These are phyloP conservation scores for Phainopepla nitens DNA, from an alignment of 2,113 vertebrate species.

Conservation along the genomic window DNA sequence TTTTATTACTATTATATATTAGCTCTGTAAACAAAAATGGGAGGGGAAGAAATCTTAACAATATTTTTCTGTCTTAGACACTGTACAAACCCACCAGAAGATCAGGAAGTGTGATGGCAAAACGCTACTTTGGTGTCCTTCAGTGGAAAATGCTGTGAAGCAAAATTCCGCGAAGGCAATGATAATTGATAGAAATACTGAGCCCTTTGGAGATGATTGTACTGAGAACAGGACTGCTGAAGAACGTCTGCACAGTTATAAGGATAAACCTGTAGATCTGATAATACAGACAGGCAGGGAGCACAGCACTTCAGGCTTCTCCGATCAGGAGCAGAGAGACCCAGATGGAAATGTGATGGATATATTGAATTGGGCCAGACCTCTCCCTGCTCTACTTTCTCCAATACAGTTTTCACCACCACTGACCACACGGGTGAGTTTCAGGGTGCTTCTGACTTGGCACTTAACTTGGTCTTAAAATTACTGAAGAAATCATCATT, in stretches of 20 bases:
- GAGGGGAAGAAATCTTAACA: neutral
- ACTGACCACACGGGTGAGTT: slow-evolving; percentile 57
- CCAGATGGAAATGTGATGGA: slow-evolving; percentile 58
- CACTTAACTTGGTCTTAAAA: neutral
- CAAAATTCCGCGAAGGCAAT: neutral
- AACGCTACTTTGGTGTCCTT: neutral
- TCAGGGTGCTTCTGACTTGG: neutral
- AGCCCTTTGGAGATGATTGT: neutral
- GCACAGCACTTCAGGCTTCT: neutral
- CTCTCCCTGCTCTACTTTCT: slow-evolving; percentile 82
- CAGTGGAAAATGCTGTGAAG: neutral
- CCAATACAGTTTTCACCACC: slow-evolving; percentile 75
- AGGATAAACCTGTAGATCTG: neutral
- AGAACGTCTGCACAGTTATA: neutral
- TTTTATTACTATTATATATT: neutral
- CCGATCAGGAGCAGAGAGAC: neutral
- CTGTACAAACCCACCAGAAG: neutral
- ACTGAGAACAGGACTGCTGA: neutral
- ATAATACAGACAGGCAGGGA: neutral
- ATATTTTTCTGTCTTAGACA: slow-evolving; percentile 20
- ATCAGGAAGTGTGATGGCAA: neutral
- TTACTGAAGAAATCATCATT: neutral
- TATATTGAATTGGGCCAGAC: slow-evolving; percentile 75
- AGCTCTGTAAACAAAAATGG: neutral
- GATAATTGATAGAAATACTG: neutral